Evolutionary conservation across 2,113 vertebrate genomes (phyloP).

Genomic region (Stercorarius parasiticus): DNA sequence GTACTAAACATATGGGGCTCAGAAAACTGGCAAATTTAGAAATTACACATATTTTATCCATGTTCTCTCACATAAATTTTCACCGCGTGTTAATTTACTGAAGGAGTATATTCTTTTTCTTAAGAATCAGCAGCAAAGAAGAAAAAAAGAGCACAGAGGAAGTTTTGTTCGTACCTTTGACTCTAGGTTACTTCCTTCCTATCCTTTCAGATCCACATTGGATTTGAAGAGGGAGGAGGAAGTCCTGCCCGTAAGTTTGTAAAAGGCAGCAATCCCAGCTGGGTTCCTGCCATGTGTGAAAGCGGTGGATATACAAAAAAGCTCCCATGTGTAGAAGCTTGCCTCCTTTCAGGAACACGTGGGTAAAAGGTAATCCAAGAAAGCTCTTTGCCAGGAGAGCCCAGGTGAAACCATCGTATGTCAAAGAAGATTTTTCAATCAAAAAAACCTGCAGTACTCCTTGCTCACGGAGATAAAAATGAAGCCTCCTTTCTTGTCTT

Average conservation of each 20-base stretch:
- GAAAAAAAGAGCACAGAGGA: neutral
- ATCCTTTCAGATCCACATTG: neutral
- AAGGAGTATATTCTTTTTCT: neutral
- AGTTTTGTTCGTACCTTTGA: neutral
- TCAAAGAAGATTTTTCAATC: neutral
- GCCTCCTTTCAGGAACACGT: neutral
- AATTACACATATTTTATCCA: conserved; percentile 9
- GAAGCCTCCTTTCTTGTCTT: neutral
- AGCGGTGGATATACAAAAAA: neutral
- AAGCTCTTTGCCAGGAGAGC: neutral
- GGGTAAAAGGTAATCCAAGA: neutral
- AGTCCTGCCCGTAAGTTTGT: neutral
- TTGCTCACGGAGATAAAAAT: neutral
- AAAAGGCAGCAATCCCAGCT: neutral
- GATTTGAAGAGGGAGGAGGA: neutral
- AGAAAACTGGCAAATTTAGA: conserved; percentile 18
- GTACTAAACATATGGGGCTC: conserved; percentile 42
- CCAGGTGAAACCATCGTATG: neutral
- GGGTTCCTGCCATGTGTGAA: neutral
- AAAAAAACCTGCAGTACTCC: neutral
- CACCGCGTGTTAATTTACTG: neutral
- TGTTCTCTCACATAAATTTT: neutral
- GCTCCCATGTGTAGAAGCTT: neutral
- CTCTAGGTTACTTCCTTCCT: neutral
- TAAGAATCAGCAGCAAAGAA: neutral